Evolutionary conservation across 2,113 vertebrate genomes (phyloP).

Genomic region (Tragelaphus strepsiceros): DNA sequence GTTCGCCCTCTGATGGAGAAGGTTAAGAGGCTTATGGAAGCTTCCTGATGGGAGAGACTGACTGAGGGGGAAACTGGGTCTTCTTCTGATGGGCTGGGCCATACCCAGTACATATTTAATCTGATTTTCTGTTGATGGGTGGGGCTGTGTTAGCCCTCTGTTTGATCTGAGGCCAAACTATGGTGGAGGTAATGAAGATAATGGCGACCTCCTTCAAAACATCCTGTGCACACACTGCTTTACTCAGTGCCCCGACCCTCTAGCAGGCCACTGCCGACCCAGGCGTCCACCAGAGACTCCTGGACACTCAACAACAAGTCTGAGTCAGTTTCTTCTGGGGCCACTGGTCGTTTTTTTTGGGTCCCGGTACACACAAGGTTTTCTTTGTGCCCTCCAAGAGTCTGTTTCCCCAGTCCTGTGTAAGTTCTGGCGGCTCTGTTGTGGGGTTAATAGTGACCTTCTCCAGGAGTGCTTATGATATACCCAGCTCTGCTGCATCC

Average conservation of each 20-base stretch:
- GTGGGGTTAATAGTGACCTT: background rate
- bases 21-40: background rate
- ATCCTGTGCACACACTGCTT: background rate
- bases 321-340: background rate
- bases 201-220: background rate
- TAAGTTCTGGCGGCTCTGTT: background rate
- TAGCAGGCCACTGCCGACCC: background rate
- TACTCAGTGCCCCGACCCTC: background rate
- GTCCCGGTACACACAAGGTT: background rate
- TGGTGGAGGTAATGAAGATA: background rate
- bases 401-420: background rate
- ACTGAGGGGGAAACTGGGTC: background rate
- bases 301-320: background rate
- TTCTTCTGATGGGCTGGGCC: background rate
- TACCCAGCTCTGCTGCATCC: background rate
- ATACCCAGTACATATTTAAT: background rate
- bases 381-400: background rate
- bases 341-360: background rate
- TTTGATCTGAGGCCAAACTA: background rate
- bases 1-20: background rate
- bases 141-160: background rate
- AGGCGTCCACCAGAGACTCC: accelerated
- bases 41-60: background rate
- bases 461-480: background rate
- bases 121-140: background rate